Evolutionary conservation across 2,797 vertebrate species (phyloP).

Genomic region (Diglossa cyanea): DNA sequence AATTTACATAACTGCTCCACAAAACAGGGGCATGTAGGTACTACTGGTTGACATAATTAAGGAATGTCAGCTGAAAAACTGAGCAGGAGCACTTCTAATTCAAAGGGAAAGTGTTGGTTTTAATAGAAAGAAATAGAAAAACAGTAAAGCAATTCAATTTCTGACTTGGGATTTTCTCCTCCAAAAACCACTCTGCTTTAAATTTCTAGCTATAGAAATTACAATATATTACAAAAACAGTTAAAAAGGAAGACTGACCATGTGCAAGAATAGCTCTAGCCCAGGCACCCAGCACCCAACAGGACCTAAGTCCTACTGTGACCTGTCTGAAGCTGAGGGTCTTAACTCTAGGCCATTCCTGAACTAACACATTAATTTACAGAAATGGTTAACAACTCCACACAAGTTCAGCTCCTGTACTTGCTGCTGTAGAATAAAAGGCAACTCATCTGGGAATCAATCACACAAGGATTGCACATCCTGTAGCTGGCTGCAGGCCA

Average conservation of each 20-base stretch:
- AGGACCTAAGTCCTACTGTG: fast-evolving
- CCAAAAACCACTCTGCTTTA: not conserved
- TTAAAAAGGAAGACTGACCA: not conserved
- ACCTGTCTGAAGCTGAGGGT: not conserved
- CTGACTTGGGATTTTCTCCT: not conserved
- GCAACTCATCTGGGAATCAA: not conserved
- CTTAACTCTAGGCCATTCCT: not conserved
- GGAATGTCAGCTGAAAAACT: not conserved
- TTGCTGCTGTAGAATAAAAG: not conserved
- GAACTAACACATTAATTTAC: not conserved
- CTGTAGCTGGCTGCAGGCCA: not conserved
- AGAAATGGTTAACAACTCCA: not conserved
- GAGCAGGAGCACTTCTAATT: not conserved
- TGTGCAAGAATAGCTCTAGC: not conserved
- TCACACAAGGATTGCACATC: fast-evolving
- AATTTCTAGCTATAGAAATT: not conserved
- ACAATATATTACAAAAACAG: fast-evolving
- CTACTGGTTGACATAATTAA: not conserved
- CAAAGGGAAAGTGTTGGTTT: not conserved
- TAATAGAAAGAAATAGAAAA: not conserved
- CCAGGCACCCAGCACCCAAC: fast-evolving
- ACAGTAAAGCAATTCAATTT: not conserved
- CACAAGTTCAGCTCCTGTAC: not conserved
- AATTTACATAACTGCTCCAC: not conserved
- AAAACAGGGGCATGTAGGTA: not conserved